phyloP scores from a whole-genome alignment of 2,797 vertebrate species.

The Eulemur rubriventer region DNA sequence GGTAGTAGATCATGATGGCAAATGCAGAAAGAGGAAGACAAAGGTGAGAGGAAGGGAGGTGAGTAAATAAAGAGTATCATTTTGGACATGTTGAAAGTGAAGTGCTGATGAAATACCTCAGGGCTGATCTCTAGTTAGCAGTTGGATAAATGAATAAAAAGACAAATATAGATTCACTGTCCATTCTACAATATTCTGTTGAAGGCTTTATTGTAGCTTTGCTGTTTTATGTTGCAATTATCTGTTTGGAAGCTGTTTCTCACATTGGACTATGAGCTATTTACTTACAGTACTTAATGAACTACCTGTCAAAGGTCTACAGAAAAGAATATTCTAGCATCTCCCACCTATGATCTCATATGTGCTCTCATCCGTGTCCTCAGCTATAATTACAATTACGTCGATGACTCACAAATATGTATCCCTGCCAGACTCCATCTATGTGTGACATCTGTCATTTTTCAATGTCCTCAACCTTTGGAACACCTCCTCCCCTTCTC shows the following conservation, averaged over 20 bases:
- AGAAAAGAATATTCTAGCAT: background rate
- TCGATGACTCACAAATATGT: background rate
- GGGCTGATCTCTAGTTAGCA: background rate
- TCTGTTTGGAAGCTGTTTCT: background rate
- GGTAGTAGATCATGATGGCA: background rate
- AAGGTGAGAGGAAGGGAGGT: background rate
- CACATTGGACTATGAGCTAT: background rate
- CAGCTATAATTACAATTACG: background rate
- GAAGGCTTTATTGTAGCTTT: background rate
- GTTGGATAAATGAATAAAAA: background rate
- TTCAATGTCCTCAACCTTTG: background rate
- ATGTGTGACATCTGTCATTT: background rate
- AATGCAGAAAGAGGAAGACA: background rate
- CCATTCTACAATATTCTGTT: background rate
- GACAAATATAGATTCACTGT: background rate
- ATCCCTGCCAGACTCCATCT: background rate
- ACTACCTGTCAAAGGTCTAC: background rate
- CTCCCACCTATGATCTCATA: background rate
- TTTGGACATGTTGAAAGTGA: background rate
- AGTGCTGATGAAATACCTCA: background rate
- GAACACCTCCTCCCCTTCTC: background rate
- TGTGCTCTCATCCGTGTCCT: background rate
- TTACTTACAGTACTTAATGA: background rate
- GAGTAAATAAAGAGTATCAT: background rate
- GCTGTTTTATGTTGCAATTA: background rate